These are phyloP conservation scores for Galerucella calmariensis DNA, from an alignment of 2,888 invertebrate genomes.

Conservation along the genomic window DNA sequence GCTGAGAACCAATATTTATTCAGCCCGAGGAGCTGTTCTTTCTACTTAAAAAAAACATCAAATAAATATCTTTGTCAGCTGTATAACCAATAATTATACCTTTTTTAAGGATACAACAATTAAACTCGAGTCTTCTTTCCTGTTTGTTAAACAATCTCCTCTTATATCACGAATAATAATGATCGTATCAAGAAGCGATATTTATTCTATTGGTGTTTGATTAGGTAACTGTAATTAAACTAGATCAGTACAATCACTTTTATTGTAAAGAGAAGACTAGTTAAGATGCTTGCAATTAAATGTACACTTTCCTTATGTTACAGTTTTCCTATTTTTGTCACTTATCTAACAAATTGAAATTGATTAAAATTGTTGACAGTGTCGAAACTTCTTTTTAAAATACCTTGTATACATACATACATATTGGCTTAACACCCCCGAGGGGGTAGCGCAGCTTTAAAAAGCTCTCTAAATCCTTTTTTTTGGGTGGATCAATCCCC, in stretches of 20 bases:
- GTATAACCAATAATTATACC: neutral
- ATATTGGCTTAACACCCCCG: no score
- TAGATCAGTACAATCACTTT: constrained; percentile 8
- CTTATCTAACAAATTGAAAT: neutral
- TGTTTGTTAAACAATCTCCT: neutral
- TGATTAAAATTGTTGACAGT: no score
- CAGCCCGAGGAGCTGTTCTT: no score
- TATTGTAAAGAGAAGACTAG: neutral
- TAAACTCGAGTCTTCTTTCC: neutral
- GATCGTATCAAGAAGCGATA: neutral
- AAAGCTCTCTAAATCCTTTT: no score
- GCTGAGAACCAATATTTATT: no score
- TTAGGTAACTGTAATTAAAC: neutral
- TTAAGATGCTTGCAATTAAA: neutral
- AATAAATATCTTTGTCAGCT: no score
- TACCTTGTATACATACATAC: no score
- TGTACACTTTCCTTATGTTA: neutral
- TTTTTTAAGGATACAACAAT: neutral
- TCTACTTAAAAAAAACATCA: no score
- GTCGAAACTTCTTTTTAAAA: no score
- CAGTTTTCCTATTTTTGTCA: neutral
- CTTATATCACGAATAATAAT: neutral
- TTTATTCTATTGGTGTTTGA: neutral
- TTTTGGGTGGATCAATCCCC: no score
- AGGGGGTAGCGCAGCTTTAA: no score